Evolutionary conservation across 2,888 invertebrate genomes (phyloP).

Genomic region (Gonocerus acuteangulatus): DNA sequence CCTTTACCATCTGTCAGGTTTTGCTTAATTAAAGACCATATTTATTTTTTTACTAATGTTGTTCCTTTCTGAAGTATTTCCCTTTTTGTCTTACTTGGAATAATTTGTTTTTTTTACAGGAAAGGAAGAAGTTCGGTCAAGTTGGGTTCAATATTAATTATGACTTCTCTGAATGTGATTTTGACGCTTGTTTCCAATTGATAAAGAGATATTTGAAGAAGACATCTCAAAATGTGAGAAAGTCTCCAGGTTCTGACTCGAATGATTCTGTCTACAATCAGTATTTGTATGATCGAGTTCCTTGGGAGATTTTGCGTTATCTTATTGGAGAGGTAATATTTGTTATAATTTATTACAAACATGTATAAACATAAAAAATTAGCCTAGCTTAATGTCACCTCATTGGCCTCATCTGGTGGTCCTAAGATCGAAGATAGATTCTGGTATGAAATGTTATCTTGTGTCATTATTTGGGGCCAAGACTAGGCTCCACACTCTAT

Average conservation of each 20-base stretch:
- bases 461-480: too few relatives aligned
- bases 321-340: constrained; percentile 73
- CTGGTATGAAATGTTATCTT: too few relatives aligned
- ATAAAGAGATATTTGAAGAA: constrained; percentile 76
- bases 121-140: constrained; percentile 85
- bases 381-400: neutral
- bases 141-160: constrained; percentile 91
- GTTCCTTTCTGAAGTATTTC: too few relatives aligned
- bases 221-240: constrained; percentile 44
- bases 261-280: too few relatives aligned
- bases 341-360: too few relatives aligned
- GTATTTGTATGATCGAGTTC: constrained; percentile 53
- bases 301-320: constrained; percentile 87
- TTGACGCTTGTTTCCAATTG: constrained; percentile 78
- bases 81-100: too few relatives aligned
- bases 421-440: too few relatives aligned
- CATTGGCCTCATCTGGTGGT: neutral
- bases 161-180: constrained; percentile 90
- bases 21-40: too few relatives aligned
- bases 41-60: too few relatives aligned
- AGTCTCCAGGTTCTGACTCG: too few relatives aligned
- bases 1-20: too few relatives aligned
- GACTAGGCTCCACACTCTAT: too few relatives aligned
- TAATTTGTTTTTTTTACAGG: constrained; percentile 52
- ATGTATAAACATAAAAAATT: constrained; percentile 17